A percentile compares a stretch with the other conserved stretches of the same genome.
These are phyloP conservation scores for Aselliscus stoliczkanus DNA, from an alignment of 2,797 vertebrate genomes.

Conservation along the genomic window DNA sequence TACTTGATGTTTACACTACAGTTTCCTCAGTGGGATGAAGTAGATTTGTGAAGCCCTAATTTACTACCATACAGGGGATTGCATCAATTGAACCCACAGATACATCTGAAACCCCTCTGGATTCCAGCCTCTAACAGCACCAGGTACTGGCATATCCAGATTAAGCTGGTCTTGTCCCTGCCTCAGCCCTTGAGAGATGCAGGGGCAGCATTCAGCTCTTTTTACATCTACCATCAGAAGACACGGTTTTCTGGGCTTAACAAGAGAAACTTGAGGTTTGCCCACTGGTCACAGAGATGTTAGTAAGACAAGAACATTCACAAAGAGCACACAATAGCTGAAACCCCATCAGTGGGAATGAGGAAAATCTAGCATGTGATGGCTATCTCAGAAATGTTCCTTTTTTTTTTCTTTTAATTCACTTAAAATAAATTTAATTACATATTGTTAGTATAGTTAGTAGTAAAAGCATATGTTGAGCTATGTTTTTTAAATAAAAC, in stretches of 20 bases:
- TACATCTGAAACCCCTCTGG: not conserved
- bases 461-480: not conserved
- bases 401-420: too few species aligned
- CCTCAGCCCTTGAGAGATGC: not conserved
- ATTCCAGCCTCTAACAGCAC: not conserved
- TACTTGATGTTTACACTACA: not conserved
- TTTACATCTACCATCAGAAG: not conserved
- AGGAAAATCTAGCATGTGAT: not conserved
- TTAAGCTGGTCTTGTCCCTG: not conserved
- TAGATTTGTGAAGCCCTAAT: not conserved
- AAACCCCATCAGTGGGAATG: not conserved
- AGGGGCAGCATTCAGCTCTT: not conserved
- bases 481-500: slow-evolving; percentile 14
- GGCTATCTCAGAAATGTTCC: not conserved
- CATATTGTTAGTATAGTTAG: not conserved
- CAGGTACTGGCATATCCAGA: not conserved
- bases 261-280: not conserved
- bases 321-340: not conserved
- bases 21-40: not conserved
- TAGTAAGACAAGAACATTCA: not conserved
- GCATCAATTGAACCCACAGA: not conserved
- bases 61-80: not conserved
- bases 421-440: not conserved
- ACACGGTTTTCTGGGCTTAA: not conserved
- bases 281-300: not conserved